These are phyloP conservation scores for Phalanger gymnotis DNA, from an alignment of 2,797 vertebrate species.

Conservation along the genomic window DNA sequence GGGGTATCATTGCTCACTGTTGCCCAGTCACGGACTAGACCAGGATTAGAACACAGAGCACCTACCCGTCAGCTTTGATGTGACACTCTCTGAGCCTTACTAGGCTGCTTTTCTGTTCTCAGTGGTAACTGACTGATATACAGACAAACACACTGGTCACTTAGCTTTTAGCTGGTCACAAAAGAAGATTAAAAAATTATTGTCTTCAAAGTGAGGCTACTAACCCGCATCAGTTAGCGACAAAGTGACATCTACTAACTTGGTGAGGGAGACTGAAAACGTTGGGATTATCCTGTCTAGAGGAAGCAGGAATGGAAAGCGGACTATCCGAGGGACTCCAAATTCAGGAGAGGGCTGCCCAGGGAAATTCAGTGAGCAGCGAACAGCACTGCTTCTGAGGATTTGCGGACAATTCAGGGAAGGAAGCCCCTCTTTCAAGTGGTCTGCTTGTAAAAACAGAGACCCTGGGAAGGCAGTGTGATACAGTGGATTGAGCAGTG, in stretches of 20 bases:
- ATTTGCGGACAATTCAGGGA: neutral
- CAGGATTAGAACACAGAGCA: neutral
- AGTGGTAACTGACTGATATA: neutral
- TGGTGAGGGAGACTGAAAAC: neutral
- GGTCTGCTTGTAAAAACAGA: neutral
- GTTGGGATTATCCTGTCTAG: neutral
- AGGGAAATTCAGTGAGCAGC: neutral
- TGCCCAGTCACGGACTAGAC: neutral
- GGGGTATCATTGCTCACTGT: conserved; percentile 5
- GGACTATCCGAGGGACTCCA: conserved; percentile 8
- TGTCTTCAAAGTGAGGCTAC: conserved; percentile 21
- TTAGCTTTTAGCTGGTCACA: neutral
- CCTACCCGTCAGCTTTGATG: neutral
- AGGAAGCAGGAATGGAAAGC: neutral
- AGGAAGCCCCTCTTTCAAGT: neutral
- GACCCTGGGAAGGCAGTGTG: neutral
- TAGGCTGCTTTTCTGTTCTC: neutral
- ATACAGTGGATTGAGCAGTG: neutral
- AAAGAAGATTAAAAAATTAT: neutral
- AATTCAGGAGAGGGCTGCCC: neutral
- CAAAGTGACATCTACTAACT: neutral
- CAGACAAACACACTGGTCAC: neutral
- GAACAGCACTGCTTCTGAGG: neutral
- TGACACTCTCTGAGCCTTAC: neutral
- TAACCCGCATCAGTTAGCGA: neutral